Percentiles rank a stretch among this genome's conserved stretches.
Evolutionary conservation across 2,888 invertebrate species (phyloP).

Genomic region (Crepidodera aurea): DNA sequence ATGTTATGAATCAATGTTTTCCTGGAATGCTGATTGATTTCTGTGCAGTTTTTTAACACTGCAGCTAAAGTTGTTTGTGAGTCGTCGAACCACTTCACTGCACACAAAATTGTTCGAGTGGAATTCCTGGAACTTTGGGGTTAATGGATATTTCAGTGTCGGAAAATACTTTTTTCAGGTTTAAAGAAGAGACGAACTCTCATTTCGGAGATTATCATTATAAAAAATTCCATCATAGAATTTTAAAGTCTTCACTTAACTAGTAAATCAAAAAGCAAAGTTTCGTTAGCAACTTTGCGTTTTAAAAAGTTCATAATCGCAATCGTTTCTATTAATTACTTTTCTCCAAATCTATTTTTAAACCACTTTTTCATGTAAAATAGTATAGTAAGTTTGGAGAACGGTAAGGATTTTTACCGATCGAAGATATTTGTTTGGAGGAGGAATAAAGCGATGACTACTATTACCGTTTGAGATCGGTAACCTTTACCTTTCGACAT

Average conservation of each 20-base stretch:
- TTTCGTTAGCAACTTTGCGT: no score
- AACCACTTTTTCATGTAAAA: no score
- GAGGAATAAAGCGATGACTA: no score
- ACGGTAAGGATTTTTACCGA: no score
- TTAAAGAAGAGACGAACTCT: constrained; percentile 12
- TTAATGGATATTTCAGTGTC: constrained; percentile 24
- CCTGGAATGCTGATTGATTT: constrained; percentile 21
- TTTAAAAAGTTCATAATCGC: background rate
- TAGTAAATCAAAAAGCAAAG: constrained; percentile 12
- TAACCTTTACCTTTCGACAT: no score
- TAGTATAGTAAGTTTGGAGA: no score
- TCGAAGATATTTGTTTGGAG: no score
- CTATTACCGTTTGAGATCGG: no score
- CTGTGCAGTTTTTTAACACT: constrained; percentile 21
- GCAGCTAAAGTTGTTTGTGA: constrained; percentile 17
- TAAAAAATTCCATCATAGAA: constrained; percentile 17
- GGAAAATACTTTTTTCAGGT: constrained; percentile 5
- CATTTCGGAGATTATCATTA: constrained; percentile 25
- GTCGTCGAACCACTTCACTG: constrained; percentile 17
- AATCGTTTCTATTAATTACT: no score
- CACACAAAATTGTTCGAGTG: constrained; percentile 19
- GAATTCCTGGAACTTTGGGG: constrained; percentile 25
- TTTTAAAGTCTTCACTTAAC: background rate
- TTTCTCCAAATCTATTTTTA: no score
- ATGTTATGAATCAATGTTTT: constrained; percentile 27